Base-by-base conservation (phyloP, 2,113 vertebrate species). In the Oostethus manadensis region DNA sequence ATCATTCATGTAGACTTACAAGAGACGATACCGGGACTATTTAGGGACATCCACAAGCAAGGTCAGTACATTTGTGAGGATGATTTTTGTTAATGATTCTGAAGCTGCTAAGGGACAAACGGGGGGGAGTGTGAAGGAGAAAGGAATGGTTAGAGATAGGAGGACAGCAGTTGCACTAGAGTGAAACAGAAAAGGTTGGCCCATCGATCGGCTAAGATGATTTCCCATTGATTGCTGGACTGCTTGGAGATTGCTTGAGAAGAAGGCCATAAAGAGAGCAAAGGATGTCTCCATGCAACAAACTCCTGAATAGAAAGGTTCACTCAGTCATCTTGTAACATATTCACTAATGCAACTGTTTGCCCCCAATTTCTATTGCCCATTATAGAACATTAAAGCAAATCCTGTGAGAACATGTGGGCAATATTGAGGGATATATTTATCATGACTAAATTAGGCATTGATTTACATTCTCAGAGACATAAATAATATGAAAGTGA, bases 151-250 rank as follows among this genome's bases (percentile, higher is more conserved):
- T 76, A 68, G 65, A 74, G 75, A 77, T 45, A 70, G 80, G 22
- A 60, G 23, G 76, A 68, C 68, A 68, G 74, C 48, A 6, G 70
- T 60, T 62, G 71, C 70, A 51, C 61, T 17, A 63, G 58, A 50
- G 71, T 79, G 83, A 71, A 74, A 80, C 66, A 76, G 80, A 76
- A 76, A 81, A 84, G 87, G 87, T 79, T 56, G 73, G 73, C 76
- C 54, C 85, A 90, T 90, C 83, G 88, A 90, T 88, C 83, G 79
- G 76, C 79, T 77, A 73, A 88, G 86, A 91, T 90, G 83, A 89
- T 90, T 89, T 88, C 76, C 84, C 89, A 89, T 89, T 89, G 89
- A 91, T 90, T 87, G 87, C 84, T 86, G 79, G 83, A 84, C 84
- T 87, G 86, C 84, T 88, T 86, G 83, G 87, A 84, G 84, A 84